Percentiles rank a stretch among this genome's conserved stretches.
Evolutionary conservation across 1,140 invertebrate genomes (phyloP).

Genomic region (Stegodyphus dumicola): DNA sequence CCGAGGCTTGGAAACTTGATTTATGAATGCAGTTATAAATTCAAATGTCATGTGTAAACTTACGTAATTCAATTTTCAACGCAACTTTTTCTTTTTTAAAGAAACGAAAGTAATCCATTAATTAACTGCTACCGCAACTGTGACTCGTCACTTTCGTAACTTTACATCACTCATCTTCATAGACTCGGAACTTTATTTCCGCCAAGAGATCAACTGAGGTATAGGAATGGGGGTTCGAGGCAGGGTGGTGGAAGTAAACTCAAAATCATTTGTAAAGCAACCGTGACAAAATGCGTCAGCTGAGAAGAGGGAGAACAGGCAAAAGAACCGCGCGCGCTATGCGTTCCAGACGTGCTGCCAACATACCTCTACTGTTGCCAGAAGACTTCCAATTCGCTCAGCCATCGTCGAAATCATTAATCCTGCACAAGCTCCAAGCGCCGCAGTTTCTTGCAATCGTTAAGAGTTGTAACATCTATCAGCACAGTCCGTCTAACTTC

Average conservation of each 20-base stretch:
- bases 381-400: conserved; percentile 51
- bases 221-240: neutral
- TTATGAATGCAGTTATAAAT: too few relatives aligned
- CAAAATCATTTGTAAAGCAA: conserved; percentile 52
- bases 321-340: neutral
- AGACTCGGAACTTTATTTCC: too few relatives aligned
- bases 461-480: too few relatives aligned
- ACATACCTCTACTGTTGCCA: conserved; percentile 35
- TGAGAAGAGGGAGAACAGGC: neutral
- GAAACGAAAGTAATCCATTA: neutral
- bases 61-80: too few relatives aligned
- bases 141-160: neutral
- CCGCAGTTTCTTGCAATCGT: too few relatives aligned
- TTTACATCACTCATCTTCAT: neutral
- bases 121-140: neutral
- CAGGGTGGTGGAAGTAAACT: neutral
- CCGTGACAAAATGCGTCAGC: conserved; percentile 46
- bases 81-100: neutral
- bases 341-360: conserved; percentile 18
- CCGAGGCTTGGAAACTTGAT: too few relatives aligned
- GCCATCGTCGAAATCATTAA: conserved; percentile 55
- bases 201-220: neutral
- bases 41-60: too few relatives aligned
- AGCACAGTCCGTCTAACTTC: too few relatives aligned
- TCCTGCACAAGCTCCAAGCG: neutral